Conservation (phyloP, 1,140 invertebrate genomes). For the Polyergus mexicanus region DNA sequence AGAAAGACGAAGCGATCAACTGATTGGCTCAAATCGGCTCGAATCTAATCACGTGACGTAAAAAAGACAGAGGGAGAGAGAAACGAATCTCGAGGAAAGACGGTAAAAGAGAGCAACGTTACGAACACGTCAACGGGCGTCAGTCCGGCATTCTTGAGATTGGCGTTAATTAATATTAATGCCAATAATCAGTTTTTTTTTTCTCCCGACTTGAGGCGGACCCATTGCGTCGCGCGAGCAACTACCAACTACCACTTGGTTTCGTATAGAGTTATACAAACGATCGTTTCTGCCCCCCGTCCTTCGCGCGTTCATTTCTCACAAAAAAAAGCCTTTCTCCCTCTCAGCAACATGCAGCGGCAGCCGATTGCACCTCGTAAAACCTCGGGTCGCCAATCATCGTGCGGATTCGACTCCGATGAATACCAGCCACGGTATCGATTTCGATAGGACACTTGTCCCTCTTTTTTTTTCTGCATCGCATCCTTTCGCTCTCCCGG, state of each 20-base stretch:
- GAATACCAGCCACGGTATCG: conserved; percentile 64
- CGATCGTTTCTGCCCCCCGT: conserved; percentile 17
- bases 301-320: conserved; percentile 20
- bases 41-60: conserved; percentile 36
- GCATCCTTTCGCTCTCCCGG: neutral
- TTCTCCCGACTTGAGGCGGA: conserved; percentile 60
- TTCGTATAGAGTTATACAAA: conserved; percentile 56
- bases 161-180: conserved; percentile 69
- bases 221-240: neutral
- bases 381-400: conserved; percentile 40
- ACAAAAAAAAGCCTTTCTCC: neutral
- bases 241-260: conserved; percentile 41
- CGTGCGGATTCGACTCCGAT: conserved; percentile 62
- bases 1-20: neutral
- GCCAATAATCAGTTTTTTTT: conserved; percentile 78
- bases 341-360: neutral
- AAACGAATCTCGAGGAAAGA: conserved; percentile 23
- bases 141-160: conserved; percentile 69
- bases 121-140: conserved; percentile 28
- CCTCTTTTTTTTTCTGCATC: conserved; percentile 51
- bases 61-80: neutral
- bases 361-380: conserved; percentile 37
- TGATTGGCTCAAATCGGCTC: neutral
- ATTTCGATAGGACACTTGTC: conserved; percentile 69
- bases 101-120: neutral